Evolutionary conservation across 2,113 vertebrate genomes (phyloP).

Genomic region (Campylomormyrus numenius): DNA sequence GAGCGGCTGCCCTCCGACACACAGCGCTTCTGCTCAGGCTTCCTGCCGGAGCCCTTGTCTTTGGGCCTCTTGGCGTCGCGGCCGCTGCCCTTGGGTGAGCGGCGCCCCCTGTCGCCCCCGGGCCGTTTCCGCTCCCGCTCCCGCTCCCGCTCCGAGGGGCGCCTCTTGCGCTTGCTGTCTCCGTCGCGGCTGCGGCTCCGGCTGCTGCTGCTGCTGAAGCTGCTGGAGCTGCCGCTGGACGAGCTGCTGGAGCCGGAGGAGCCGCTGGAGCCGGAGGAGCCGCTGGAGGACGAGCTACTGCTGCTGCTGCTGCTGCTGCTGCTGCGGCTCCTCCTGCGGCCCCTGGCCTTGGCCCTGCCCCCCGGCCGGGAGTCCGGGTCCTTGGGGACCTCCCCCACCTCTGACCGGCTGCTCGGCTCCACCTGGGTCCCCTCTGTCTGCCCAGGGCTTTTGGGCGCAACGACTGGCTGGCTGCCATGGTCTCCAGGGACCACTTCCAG

Average conservation of each 20-base stretch:
- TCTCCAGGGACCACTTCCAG: slow-evolving; percentile 29
- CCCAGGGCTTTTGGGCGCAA: slow-evolving; percentile 31
- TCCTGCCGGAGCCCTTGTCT: slow-evolving; percentile 67
- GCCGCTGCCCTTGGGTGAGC: slow-evolving; percentile 72
- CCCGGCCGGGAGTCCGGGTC: neutral
- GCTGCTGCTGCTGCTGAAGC: slow-evolving; percentile 69
- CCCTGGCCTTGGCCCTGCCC: slow-evolving; percentile 47
- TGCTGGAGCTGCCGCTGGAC: slow-evolving; percentile 66
- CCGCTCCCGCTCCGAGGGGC: slow-evolving; percentile 37
- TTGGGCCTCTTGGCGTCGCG: slow-evolving; percentile 80
- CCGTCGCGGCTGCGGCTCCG: slow-evolving; percentile 74
- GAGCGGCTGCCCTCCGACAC: slow-evolving; percentile 79
- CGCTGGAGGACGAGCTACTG: slow-evolving; percentile 57
- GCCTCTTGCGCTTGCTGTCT: slow-evolving; percentile 71
- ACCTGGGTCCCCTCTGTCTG: neutral
- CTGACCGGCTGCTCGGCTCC: slow-evolving; percentile 46
- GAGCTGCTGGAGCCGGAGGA: slow-evolving; percentile 56
- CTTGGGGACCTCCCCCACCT: slow-evolving; percentile 36
- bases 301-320: slow-evolving; percentile 65
- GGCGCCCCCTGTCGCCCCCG: slow-evolving; percentile 72
- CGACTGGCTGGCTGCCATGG: neutral
- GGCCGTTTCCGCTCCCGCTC: slow-evolving; percentile 57
- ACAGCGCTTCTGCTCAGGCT: slow-evolving; percentile 78
- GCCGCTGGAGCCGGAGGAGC: slow-evolving; percentile 73
- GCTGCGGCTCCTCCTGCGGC: slow-evolving; percentile 62